These are phyloP conservation scores for Atherinosoma microstoma DNA, from an alignment of 2,797 vertebrate species.

Conservation along the genomic window DNA sequence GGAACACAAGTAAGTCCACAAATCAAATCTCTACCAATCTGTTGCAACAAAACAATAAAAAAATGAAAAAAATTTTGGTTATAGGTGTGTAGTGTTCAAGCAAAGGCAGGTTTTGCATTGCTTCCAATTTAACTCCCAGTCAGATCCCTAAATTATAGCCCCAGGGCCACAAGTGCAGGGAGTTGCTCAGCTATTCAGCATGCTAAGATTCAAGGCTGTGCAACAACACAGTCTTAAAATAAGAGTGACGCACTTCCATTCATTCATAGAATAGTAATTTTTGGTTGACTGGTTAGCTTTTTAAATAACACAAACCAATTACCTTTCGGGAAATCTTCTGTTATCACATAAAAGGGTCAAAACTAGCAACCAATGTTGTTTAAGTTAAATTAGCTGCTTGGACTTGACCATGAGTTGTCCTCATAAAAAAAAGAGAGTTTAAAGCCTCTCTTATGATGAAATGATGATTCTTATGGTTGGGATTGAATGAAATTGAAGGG, in stretches of 20 bases:
- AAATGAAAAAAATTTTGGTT: slow-evolving; percentile 4
- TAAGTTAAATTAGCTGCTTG: slow-evolving; percentile 29
- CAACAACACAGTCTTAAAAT: slow-evolving; percentile 52
- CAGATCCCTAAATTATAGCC: slow-evolving; percentile 80
- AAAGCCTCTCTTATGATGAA: slow-evolving; percentile 39
- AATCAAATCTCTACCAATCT: slow-evolving; percentile 8
- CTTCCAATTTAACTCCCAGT: slow-evolving; percentile 75
- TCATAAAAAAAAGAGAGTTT: neutral
- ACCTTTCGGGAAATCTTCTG: slow-evolving; percentile 12
- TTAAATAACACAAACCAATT: slow-evolving; percentile 38
- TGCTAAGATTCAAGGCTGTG: slow-evolving; percentile 54
- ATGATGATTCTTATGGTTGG: slow-evolving; percentile 64
- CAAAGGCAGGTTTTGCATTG: slow-evolving; percentile 57
- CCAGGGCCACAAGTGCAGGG: slow-evolving; percentile 76
- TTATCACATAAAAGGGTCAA: slow-evolving; percentile 5
- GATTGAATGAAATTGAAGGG: slow-evolving; percentile 79
- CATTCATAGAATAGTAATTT: slow-evolving; percentile 53
- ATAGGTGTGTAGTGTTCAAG: slow-evolving; percentile 1
- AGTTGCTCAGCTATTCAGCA: slow-evolving; percentile 67
- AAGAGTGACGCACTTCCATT: slow-evolving; percentile 64
- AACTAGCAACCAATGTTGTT: slow-evolving; percentile 6
- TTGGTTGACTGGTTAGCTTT: slow-evolving; percentile 40
- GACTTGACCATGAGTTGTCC: slow-evolving; percentile 20
- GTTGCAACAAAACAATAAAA: neutral
- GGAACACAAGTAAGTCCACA: neutral